Evolutionary conservation across 2,888 invertebrate genomes (phyloP), one percentile per base, ranked within the genome.

Genomic region (Steinernema hermaphroditum): DNA sequence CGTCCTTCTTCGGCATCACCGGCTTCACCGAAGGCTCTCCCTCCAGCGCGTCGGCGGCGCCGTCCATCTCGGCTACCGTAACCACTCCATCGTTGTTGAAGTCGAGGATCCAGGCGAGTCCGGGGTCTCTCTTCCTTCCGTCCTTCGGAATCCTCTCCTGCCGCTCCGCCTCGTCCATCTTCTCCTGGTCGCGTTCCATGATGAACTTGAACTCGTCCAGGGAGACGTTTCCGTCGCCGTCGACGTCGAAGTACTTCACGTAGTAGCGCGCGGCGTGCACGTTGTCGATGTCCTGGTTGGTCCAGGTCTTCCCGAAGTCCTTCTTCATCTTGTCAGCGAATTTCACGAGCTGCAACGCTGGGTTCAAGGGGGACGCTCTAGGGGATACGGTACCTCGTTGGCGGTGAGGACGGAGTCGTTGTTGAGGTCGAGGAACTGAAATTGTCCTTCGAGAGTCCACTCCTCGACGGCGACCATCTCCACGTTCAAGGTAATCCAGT

Each of bases 81-180:
- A 86, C 84, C 24, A 85, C 72, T 54, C 86, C 86, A 71, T 86
- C 86, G 72, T 84, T 85, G 76, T 86, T 79, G 73, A 86, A 86
- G 75, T 86, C 86, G 16, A 86, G 76, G 69, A 86, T 81, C 86
- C 86, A 86, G 12, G 74, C 83, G 29, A 87, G 57, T n/a, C 80
- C 84, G 1, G 86, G 86, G 62, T 86, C 85, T 8, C 86, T 74
- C 44, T 80, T 79, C 12, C 81, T 70, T 4, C 78, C 74, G 16
- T 82, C 82, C 44, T 82, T 78, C 22, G 77, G 75, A 27, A 73
- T 49, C 27, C 62, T 44, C 2, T 2, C 37, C 29, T 22, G 44
- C 14, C 69, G 32, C 14, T 32, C 34, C 1, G 73, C 77, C 6
- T 16, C 69, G 16, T 78, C 75, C 78, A 83, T 83, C 32, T 57